These are phyloP conservation scores for Macrosiphum euphorbiae DNA, from an alignment of 2,888 invertebrate genomes.

Conservation along the genomic window DNA sequence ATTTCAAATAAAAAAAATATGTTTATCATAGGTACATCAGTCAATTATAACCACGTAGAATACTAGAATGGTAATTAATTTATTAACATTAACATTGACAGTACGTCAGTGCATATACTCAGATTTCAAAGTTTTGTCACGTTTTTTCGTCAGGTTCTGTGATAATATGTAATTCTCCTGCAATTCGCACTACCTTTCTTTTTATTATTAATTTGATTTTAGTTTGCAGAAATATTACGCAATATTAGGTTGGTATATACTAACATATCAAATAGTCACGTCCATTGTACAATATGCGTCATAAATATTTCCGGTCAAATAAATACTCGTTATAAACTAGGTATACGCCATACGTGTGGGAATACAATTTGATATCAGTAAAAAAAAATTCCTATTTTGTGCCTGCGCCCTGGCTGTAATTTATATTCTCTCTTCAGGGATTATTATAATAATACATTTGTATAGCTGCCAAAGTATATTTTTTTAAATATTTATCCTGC, in stretches of 20 bases:
- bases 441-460: slow-evolving; percentile 37
- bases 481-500: background rate
- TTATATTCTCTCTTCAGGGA: background rate
- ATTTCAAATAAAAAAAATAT: background rate
- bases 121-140: slow-evolving; percentile 41
- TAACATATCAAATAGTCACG: slow-evolving; percentile 38
- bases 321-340: background rate
- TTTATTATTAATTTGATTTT: slow-evolving; percentile 41
- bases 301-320: slow-evolving; percentile 51
- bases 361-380: slow-evolving; percentile 18
- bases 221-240: slow-evolving; percentile 37
- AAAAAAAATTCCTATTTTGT: slow-evolving; percentile 44
- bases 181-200: background rate
- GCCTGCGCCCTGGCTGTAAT: background rate
- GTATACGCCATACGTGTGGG: background rate
- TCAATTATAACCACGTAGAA: background rate
- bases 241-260: background rate
- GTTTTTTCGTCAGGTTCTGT: slow-evolving; percentile 8
- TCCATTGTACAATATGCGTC: slow-evolving; percentile 34
- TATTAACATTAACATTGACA: background rate
- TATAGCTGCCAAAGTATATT: slow-evolving; percentile 13
- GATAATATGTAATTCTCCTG: background rate
- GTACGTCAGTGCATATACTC: background rate
- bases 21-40: background rate
- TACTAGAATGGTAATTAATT: background rate